phyloP scores from a whole-genome alignment of 1,140 invertebrate species.

The Eubasilissa regina region DNA sequence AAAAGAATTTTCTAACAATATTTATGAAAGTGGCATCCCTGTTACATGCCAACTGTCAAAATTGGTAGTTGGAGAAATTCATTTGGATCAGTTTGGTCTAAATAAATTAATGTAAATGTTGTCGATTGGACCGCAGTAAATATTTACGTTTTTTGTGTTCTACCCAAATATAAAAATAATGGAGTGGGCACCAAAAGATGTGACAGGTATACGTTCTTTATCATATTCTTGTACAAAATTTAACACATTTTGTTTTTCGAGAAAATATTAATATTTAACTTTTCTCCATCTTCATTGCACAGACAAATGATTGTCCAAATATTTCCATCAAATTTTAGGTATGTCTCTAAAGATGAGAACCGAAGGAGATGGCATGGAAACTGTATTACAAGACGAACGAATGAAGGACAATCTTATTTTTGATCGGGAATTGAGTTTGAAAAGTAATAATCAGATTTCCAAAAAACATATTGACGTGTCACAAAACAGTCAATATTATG shows the following conservation, averaged over 20 bases:
- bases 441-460: not conserved
- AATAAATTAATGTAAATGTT: too few relatives aligned
- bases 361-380: constrained; percentile 76
- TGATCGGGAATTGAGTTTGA: constrained; percentile 11
- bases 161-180: not conserved
- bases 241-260: not conserved
- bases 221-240: not conserved
- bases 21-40: too few relatives aligned
- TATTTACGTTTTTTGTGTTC: too few relatives aligned
- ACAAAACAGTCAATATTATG: constrained; percentile 5
- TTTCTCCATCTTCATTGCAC: not conserved
- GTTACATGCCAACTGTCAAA: too few relatives aligned
- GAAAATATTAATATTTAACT: not conserved
- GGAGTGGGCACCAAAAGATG: constrained; percentile 24
- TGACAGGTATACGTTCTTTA: not conserved
- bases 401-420: constrained; percentile 4
- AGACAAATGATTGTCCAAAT: not conserved
- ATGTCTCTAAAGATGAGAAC: constrained; percentile 63
- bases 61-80: too few relatives aligned
- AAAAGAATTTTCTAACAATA: too few relatives aligned
- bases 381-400: constrained; percentile 52
- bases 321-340: constrained; percentile 30
- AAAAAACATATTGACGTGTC: constrained; percentile 21
- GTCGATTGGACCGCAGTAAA: too few relatives aligned
- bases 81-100: too few relatives aligned